These are phyloP conservation scores for Labia minor DNA, from an alignment of 2,888 invertebrate species.

Conservation along the genomic window DNA sequence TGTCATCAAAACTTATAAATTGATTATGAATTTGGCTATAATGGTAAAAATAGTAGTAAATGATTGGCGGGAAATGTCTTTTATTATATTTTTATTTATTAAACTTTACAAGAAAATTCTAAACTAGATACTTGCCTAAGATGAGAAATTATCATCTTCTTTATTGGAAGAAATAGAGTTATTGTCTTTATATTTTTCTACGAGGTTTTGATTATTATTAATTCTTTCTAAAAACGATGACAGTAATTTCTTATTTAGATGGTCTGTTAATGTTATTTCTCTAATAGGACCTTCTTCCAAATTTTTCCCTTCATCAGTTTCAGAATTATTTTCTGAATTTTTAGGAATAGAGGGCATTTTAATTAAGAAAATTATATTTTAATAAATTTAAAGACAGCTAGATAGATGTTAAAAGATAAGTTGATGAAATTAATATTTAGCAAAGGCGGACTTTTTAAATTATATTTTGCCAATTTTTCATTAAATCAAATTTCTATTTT, in stretches of 20 bases:
- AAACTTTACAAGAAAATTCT: no score
- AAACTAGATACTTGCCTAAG: constrained; percentile 14
- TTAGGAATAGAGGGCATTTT: neutral
- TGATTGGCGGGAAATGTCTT: neutral
- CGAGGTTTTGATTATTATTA: constrained; percentile 33
- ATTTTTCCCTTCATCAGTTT: neutral
- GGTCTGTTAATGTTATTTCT: constrained; percentile 52
- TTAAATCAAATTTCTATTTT: no score
- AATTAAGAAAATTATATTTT: no score
- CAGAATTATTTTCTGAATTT: neutral
- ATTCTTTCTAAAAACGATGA: constrained; percentile 50
- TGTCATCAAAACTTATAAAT: no score
- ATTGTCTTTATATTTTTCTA: constrained; percentile 14
- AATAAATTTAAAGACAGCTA: no score
- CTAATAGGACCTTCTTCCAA: constrained; percentile 28
- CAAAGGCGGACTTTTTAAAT: no score
- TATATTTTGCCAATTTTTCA: no score
- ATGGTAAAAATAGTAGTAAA: no score
- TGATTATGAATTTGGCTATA: no score
- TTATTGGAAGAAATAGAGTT: neutral
- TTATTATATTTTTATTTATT: no score
- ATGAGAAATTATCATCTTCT: constrained; percentile 16
- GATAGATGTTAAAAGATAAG: no score
- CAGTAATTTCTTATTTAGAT: constrained; percentile 53
- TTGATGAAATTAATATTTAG: no score